These are phyloP conservation scores for Entomobrya multifasciata DNA, from an alignment of 2,888 invertebrate species.

Conservation along the genomic window DNA sequence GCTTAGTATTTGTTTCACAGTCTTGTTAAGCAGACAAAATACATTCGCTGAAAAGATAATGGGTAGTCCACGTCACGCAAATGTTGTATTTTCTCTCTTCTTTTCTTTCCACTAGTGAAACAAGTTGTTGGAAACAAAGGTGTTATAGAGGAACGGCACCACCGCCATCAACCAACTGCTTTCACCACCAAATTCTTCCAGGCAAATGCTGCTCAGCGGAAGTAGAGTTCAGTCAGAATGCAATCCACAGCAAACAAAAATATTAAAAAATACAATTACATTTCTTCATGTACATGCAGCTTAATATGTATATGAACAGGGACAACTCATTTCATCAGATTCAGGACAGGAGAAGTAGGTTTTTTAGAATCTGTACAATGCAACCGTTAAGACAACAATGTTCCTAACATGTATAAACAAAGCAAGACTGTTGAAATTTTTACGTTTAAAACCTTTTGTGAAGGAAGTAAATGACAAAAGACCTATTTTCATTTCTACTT, in stretches of 20 bases:
- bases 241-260: not conserved
- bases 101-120: not conserved
- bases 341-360: too few species aligned
- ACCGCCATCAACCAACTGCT: conserved; percentile 5
- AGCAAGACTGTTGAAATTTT: too few species aligned
- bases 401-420: too few species aligned
- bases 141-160: conserved; percentile 1
- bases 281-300: too few species aligned
- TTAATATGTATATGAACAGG: too few species aligned
- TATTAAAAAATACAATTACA: not conserved
- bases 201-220: conserved; percentile 5
- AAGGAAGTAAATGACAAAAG: too few species aligned
- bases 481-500: too few species aligned
- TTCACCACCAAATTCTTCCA: not conserved
- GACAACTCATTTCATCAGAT: too few species aligned
- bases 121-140: conserved; percentile 10
- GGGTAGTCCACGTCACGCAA: not conserved
- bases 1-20: not conserved
- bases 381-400: too few species aligned
- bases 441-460: too few species aligned
- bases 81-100: not conserved
- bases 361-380: too few species aligned
- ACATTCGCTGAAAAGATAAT: not conserved
- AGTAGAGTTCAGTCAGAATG: not conserved
- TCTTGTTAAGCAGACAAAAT: not conserved